Conservation (phyloP, 2,797 vertebrate genomes). For the Coreius guichenoti region DNA sequence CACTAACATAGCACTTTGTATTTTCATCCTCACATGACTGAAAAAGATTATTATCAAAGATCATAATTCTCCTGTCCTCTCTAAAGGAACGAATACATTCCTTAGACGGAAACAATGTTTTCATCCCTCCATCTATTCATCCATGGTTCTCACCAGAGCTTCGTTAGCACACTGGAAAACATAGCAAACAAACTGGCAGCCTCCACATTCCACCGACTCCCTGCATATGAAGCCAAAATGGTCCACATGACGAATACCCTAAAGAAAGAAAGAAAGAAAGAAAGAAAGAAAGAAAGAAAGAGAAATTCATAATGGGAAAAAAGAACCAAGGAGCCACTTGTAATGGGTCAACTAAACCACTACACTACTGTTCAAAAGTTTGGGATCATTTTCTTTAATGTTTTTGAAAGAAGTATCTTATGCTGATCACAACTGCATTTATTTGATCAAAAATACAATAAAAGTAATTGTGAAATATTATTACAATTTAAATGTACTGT, state of each 20-base stretch:
- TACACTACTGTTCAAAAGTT: not conserved
- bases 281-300: conserved; percentile 20
- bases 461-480: not conserved
- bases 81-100: not conserved
- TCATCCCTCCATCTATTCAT: not conserved
- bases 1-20: not conserved
- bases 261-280: conserved; percentile 26
- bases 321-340: no score
- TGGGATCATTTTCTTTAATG: not conserved
- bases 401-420: no score
- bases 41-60: not conserved
- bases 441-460: not conserved
- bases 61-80: not conserved
- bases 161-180: conserved; percentile 95
- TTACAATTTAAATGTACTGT: not conserved
- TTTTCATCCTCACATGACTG: not conserved
- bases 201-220: conserved; percentile 86
- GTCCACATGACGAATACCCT: conserved; percentile 97
- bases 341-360: not conserved
- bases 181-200: conserved; percentile 94
- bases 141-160: conserved; percentile 86
- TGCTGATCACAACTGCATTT: not conserved
- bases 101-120: conserved; percentile 4
- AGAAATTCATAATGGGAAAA: not conserved
- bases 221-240: conserved; percentile 99